Evolutionary conservation across 92 coral and sea anemone species (phyloP).

Genomic region (Hydrozoanthus gracilis): DNA sequence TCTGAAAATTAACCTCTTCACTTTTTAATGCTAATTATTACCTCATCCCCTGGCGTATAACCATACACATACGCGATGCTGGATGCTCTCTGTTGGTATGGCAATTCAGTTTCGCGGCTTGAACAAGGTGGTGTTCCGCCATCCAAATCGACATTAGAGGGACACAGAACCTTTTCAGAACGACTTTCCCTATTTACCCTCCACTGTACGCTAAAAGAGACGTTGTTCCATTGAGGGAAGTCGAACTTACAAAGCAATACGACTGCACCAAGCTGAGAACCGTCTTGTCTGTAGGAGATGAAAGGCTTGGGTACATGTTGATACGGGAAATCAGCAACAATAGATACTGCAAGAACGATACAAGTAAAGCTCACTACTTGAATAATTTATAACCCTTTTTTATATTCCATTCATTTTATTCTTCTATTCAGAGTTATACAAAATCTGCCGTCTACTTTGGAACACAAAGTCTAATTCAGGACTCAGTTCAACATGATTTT

Average conservation of each 20-base stretch:
- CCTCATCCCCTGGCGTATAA: neutral
- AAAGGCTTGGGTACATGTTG: neutral
- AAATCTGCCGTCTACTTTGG: too few relatives aligned
- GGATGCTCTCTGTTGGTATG: neutral
- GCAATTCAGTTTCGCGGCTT: neutral
- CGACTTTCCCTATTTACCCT: neutral
- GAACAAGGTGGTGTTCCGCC: neutral
- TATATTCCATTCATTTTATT: too few relatives aligned
- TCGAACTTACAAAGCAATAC: neutral
- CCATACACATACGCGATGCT: neutral
- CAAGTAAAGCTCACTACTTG: too few relatives aligned
- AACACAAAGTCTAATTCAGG: too few relatives aligned
- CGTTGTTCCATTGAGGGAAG: conserved; percentile 5
- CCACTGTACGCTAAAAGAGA: conserved; percentile 4
- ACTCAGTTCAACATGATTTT: too few relatives aligned
- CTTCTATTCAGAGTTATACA: too few relatives aligned
- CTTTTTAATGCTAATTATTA: too few relatives aligned
- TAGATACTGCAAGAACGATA: neutral
- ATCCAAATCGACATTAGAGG: neutral
- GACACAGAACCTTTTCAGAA: neutral
- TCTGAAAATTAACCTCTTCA: too few relatives aligned
- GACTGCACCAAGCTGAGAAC: neutral
- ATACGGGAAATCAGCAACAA: conserved; percentile 6
- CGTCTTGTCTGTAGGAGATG: neutral
- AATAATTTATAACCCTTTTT: too few relatives aligned